phyloP scores from a whole-genome alignment of 2,113 vertebrate genomes.

The Phrynosoma blainvillii region DNA sequence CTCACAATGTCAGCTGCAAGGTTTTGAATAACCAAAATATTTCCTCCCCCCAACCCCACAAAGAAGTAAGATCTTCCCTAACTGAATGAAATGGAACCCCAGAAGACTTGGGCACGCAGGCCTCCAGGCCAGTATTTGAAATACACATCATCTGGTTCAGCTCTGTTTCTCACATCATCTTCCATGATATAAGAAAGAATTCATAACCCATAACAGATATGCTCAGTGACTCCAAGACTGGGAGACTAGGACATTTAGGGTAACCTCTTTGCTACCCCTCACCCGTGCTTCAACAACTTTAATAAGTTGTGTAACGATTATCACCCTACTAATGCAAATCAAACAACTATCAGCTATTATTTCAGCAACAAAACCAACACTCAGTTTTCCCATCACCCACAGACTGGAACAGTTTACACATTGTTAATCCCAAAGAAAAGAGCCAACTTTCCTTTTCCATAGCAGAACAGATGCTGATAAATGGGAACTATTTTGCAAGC shows the following conservation, averaged over 20 bases:
- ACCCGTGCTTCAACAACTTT: constrained; percentile 73
- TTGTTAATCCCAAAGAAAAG: constrained; percentile 66
- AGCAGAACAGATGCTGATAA: constrained; percentile 65
- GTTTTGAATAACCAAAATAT: background rate
- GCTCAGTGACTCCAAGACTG: constrained; percentile 67
- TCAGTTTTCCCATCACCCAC: constrained; percentile 51
- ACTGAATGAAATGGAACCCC: background rate
- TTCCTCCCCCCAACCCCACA: background rate
- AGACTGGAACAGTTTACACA: constrained; percentile 73
- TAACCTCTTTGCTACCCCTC: constrained; percentile 73
- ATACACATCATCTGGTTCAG: background rate
- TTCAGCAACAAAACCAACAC: constrained; percentile 68
- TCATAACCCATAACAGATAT: constrained; percentile 72
- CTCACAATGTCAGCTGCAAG: background rate
- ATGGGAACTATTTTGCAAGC: constrained; percentile 61
- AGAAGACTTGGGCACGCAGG: background rate
- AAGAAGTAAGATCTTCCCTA: background rate
- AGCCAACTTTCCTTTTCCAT: constrained; percentile 46
- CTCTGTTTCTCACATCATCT: background rate
- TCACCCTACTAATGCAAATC: constrained; percentile 65
- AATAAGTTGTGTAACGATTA: constrained; percentile 77
- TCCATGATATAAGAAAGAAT: constrained; percentile 68
- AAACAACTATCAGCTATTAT: constrained; percentile 74
- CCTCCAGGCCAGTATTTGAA: constrained; percentile 46
- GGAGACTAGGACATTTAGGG: constrained; percentile 63